phyloP scores from a whole-genome alignment of 2,888 invertebrate species.

The Eupithecia abbreviata region DNA sequence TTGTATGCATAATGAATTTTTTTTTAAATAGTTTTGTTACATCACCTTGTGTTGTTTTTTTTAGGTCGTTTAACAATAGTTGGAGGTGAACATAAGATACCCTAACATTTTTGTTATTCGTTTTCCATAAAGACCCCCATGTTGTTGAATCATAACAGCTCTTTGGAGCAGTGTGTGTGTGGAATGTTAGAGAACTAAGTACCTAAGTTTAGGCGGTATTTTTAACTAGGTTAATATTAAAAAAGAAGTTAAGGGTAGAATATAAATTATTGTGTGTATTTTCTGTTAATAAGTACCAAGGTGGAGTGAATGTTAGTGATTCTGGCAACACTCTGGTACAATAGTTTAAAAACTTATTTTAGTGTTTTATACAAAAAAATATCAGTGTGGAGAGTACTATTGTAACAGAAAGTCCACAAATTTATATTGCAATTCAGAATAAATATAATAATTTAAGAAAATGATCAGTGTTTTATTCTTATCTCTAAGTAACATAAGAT shows the following conservation, averaged over 20 bases:
- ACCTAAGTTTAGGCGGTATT: constrained; percentile 76
- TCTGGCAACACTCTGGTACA: constrained; percentile 71
- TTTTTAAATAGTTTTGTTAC: constrained; percentile 49
- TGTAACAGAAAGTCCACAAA: constrained; percentile 84
- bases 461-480: constrained; percentile 53
- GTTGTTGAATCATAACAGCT: constrained; percentile 61
- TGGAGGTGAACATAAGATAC: constrained; percentile 47
- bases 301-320: constrained; percentile 65
- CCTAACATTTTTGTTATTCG: constrained; percentile 63
- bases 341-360: constrained; percentile 76
- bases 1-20: constrained; percentile 42
- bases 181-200: constrained; percentile 70
- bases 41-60: constrained; percentile 50
- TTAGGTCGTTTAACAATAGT: constrained; percentile 55
- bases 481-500: neutral
- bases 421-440: constrained; percentile 82
- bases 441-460: constrained; percentile 82
- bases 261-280: constrained; percentile 82
- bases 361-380: constrained; percentile 81
- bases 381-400: constrained; percentile 79
- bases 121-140: constrained; percentile 60
- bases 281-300: constrained; percentile 73
- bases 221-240: constrained; percentile 76
- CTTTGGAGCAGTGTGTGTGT: constrained; percentile 69
- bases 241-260: constrained; percentile 73